Percentiles rank a stretch among this genome's conserved stretches.
Conservation (phyloP, 2,113 vertebrate species). For the Platichthys stellatus region DNA sequence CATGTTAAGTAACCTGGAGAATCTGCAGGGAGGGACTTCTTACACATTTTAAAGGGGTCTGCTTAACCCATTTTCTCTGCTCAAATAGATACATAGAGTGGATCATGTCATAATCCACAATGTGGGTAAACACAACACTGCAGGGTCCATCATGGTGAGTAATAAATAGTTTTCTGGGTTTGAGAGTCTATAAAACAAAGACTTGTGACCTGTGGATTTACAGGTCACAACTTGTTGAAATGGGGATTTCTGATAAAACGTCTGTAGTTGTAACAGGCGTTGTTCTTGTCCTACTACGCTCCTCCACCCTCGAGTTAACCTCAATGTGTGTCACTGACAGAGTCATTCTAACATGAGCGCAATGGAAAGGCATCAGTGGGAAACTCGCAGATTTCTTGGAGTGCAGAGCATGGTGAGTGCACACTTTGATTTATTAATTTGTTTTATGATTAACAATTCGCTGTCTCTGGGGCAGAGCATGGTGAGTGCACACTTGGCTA, state of each 20-base stretch:
- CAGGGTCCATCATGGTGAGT: neutral
- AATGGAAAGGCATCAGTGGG: neutral
- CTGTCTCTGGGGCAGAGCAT: too few relatives aligned
- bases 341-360: neutral
- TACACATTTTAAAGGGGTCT: neutral
- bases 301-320: neutral
- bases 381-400: neutral
- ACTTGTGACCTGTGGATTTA: neutral
- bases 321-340: neutral
- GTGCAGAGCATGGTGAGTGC: conserved; percentile 55
- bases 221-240: neutral
- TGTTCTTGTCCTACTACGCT: too few relatives aligned
- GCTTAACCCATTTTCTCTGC: neutral
- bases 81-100: conserved; percentile 3
- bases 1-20: too few relatives aligned
- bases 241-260: neutral
- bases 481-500: too few relatives aligned
- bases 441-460: too few relatives aligned
- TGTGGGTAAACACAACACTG: fast-evolving
- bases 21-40: neutral
- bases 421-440: neutral
- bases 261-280: neutral
- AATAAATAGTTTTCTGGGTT: neutral
- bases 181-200: neutral
- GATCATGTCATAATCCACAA: neutral